Evolutionary conservation across 1,140 invertebrate species (phyloP).

Genomic region (Camponotus floridanus): DNA sequence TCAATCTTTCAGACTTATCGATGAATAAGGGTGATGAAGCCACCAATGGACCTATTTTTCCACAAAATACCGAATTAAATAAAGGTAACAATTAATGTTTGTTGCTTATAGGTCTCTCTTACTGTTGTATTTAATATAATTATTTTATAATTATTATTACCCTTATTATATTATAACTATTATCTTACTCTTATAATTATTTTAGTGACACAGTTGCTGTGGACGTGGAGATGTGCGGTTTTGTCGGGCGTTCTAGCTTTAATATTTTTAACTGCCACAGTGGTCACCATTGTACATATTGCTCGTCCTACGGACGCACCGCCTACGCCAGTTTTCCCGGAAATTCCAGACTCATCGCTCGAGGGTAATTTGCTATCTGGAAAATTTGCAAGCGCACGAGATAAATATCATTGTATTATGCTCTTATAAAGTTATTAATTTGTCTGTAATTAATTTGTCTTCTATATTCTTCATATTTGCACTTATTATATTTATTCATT

Average conservation of each 20-base stretch:
- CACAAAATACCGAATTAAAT: conserved; percentile 49
- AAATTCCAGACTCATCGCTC: conserved; percentile 62
- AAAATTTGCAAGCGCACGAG: not conserved
- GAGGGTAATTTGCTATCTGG: conserved; percentile 61
- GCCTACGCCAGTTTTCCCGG: conserved; percentile 24
- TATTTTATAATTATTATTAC: not conserved
- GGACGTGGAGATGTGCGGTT: conserved; percentile 75
- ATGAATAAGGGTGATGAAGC: conserved; percentile 26
- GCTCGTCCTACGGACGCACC: not conserved
- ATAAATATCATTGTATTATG: not conserved
- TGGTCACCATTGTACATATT: conserved; percentile 44
- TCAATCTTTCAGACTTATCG: conserved; percentile 54
- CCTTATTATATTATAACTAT: too few species aligned
- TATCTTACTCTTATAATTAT: conserved; percentile 23
- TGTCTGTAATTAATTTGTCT: not conserved
- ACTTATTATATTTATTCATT: not conserved
- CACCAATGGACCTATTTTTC: conserved; percentile 50
- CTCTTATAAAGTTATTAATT: conserved; percentile 16
- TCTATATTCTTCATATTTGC: not conserved
- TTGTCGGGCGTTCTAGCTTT: conserved; percentile 68
- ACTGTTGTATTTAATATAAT: not conserved
- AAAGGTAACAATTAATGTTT: conserved; percentile 63
- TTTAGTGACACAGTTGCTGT: conserved; percentile 73
- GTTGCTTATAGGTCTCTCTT: not conserved
- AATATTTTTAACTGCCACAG: conserved; percentile 63